Percentiles rank a stretch among this genome's conserved stretches.
Conservation (phyloP, 2,888 invertebrate species). For the Flabesymbios commensalis region DNA sequence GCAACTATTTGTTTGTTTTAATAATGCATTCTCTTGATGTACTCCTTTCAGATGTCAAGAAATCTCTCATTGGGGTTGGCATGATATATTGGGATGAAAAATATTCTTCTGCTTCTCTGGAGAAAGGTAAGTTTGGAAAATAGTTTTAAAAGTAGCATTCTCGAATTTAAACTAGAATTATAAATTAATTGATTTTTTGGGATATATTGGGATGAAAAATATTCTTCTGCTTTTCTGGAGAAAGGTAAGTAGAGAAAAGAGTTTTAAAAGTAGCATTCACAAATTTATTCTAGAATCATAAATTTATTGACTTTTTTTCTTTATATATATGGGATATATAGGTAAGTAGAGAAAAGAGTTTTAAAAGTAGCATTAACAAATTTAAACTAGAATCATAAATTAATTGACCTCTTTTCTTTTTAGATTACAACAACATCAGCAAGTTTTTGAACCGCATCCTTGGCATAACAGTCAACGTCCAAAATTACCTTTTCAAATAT, state of each 20-base stretch:
- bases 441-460: slow-evolving; percentile 96
- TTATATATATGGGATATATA: slow-evolving; percentile 80
- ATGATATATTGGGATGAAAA: slow-evolving; percentile 83
- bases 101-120: slow-evolving; percentile 58
- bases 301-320: too few species aligned
- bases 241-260: too few species aligned
- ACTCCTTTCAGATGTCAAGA: slow-evolving; percentile 76
- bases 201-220: slow-evolving; percentile 78
- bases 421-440: slow-evolving; percentile 93
- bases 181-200: too few species aligned
- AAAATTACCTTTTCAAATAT: slow-evolving; percentile 95
- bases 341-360: slow-evolving; percentile 79
- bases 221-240: slow-evolving; percentile 59
- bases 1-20: background rate
- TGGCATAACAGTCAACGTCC: slow-evolving; percentile 95
- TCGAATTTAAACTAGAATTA: too few species aligned
- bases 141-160: too few species aligned
- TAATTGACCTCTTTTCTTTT: slow-evolving; percentile 2
- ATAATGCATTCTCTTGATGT: background rate
- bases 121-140: slow-evolving; percentile 60
- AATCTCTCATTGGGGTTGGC: slow-evolving; percentile 94
- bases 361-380: too few species aligned
- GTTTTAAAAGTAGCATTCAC: too few species aligned
- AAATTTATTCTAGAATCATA: too few species aligned
- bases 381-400: background rate